phyloP scores from a whole-genome alignment of 1,140 invertebrate genomes.

The Nephila pilipes region DNA sequence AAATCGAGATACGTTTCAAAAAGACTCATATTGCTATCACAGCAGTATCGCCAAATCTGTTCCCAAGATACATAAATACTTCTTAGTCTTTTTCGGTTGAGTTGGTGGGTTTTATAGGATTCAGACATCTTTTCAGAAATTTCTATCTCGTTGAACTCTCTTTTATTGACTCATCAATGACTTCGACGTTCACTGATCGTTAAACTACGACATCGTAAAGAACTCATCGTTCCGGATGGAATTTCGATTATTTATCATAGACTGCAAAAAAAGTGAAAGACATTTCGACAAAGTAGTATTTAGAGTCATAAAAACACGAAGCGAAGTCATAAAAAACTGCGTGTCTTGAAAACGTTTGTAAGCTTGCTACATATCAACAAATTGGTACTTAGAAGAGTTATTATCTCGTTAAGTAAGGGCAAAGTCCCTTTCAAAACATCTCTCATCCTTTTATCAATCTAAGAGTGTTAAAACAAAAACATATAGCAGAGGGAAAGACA shows the following conservation, averaged over 20 bases:
- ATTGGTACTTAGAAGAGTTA: constrained; percentile 34
- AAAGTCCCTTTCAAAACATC: not conserved
- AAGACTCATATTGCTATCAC: not conserved
- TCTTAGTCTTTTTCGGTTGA: constrained; percentile 17
- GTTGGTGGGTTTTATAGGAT: constrained; percentile 2
- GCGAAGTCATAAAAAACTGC: constrained; percentile 21
- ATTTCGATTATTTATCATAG: constrained; percentile 42
- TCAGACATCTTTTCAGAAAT: not conserved
- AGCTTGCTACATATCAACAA: constrained; percentile 40
- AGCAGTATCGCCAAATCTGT: not conserved
- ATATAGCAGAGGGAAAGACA: not conserved
- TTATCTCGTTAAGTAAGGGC: constrained; percentile 39
- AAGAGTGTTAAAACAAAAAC: constrained; percentile 1
- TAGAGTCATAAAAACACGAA: constrained; percentile 38
- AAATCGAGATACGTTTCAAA: not conserved
- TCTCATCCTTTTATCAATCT: not conserved
- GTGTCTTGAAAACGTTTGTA: constrained; percentile 38
- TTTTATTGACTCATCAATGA: constrained; percentile 50
- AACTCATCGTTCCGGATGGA: constrained; percentile 27
- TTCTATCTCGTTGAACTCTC: constrained; percentile 7
- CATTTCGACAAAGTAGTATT: constrained; percentile 30
- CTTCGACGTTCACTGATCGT: constrained; percentile 46
- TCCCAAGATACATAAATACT: not conserved
- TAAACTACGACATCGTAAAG: constrained; percentile 26
- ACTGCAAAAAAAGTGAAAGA: constrained; percentile 28